Percentiles rank a stretch among this genome's conserved stretches.
Evolutionary conservation across 2,888 invertebrate genomes (phyloP).

Genomic region (Xiphydria camelus): DNA sequence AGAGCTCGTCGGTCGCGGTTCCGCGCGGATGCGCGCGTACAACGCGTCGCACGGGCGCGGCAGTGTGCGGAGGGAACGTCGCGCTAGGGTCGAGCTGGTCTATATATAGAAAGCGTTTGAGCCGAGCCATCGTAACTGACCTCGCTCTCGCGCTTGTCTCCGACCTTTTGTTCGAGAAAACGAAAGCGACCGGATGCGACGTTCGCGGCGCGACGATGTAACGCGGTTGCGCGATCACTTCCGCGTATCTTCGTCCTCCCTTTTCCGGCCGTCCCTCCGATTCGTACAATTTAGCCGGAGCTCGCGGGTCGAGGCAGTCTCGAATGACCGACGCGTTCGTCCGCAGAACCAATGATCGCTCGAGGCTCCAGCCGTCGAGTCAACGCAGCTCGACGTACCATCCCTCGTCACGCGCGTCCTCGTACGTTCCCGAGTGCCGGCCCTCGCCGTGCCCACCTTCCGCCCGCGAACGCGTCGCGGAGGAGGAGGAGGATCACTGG

Average conservation of each 20-base stretch:
- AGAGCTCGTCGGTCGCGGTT: too few relatives aligned
- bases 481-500: slow-evolving; percentile 22
- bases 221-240: too few relatives aligned
- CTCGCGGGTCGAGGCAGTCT: too few relatives aligned
- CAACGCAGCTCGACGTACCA: neutral
- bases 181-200: too few relatives aligned
- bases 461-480: neutral
- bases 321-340: too few relatives aligned
- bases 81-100: neutral
- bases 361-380: neutral
- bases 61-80: too few relatives aligned
- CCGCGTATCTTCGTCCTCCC: too few relatives aligned
- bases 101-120: neutral
- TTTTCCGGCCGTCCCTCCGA: too few relatives aligned
- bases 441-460: neutral
- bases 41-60: neutral
- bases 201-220: neutral
- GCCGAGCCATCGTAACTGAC: slow-evolving; percentile 3
- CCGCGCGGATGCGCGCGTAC: too few relatives aligned
- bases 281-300: too few relatives aligned
- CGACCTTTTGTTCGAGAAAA: neutral
- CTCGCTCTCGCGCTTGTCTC: neutral
- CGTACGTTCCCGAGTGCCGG: neutral
- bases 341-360: neutral
- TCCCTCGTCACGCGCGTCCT: neutral